Evolutionary conservation across 1,140 invertebrate genomes (phyloP), one percentile per base, ranked within the genome.

Genomic region (Drosophila varians): DNA sequence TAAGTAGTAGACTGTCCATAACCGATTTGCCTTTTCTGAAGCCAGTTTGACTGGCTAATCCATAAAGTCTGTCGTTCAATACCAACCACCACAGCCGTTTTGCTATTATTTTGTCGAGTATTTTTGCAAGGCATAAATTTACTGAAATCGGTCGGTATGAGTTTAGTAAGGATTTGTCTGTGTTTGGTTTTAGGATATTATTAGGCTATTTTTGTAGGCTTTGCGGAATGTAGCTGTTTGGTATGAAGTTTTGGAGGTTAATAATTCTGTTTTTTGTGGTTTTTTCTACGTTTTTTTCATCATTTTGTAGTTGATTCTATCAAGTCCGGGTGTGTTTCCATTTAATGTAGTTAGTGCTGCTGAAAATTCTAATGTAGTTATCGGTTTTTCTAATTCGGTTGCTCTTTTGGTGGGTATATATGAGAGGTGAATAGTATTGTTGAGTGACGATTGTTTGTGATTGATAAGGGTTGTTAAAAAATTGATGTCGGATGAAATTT

Each of bases 281-380:
- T 40, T 40, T 12, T 16, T 18, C n/a, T n/a, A n/a, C 14, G 16
- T 6, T 12, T 40, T 40, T 40, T 40, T 18, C 0, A 40, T 40
- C 12, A 40, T 40, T 40, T 2, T 8, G 26, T 28, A 9, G 26
- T 9, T 28, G 7, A 28, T 28, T 26, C 26, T 28, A 9, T 28
- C 8, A n/a, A n/a, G n/a, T n/a, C n/a, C n/a, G n/a, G n/a, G n/a
- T n/a, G n/a, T n/a, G n/a, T n/a, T n/a, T n/a, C n/a, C n/a, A n/a
- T n/a, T n/a, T n/a, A 7, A 0, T 18, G 47, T 57, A 40, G 26
- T 51, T 26, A 46, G 4, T 46, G 43, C 43, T 46, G 19, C 23
- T 46, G 43, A 19, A 2, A 46, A 46, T 46, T 31, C n/a, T 26
- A 46, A 1, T 46, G 43, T n/a, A 23, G 21, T 23, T 26, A 40